These are phyloP conservation scores for Amblyteles armatorius DNA, from an alignment of 2,888 invertebrate genomes.

Conservation along the genomic window DNA sequence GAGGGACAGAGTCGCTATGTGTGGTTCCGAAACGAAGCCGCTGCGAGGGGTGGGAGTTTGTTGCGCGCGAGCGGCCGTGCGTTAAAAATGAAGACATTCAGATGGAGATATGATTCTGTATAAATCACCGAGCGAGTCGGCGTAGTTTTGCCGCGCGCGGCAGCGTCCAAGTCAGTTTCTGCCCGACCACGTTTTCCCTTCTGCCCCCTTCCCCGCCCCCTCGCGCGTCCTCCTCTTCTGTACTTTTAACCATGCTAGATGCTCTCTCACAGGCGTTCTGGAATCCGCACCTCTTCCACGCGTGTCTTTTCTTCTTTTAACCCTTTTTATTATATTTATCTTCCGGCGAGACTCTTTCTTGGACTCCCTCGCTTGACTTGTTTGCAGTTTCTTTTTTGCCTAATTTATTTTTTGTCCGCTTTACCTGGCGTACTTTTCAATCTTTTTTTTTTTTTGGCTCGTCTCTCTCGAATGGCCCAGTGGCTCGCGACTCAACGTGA, in stretches of 20 bases:
- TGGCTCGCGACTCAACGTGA: slow-evolving; percentile 27
- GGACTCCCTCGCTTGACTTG: slow-evolving; percentile 29
- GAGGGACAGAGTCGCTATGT: slow-evolving; percentile 40
- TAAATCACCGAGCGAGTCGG: slow-evolving; percentile 79
- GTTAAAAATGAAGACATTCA: slow-evolving; percentile 84
- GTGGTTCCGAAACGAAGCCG: slow-evolving; percentile 64
- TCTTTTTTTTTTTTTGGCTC: background rate
- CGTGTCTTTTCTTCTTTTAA: slow-evolving; percentile 24
- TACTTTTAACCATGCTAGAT: slow-evolving; percentile 40
- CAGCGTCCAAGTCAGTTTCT: slow-evolving; percentile 60
- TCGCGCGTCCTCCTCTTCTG: background rate
- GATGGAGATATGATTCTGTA: slow-evolving; percentile 83
- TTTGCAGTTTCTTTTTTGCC: slow-evolving; percentile 1
- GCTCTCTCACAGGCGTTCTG: slow-evolving; percentile 40
- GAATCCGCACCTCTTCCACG: slow-evolving; percentile 55
- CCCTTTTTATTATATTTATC: slow-evolving; percentile 17
- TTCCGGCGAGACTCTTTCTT: slow-evolving; percentile 26
- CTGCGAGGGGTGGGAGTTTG: slow-evolving; percentile 24
- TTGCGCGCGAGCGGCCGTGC: slow-evolving; percentile 73
- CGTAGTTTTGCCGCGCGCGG: slow-evolving; percentile 56
- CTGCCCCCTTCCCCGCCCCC: background rate
- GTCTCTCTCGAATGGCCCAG: slow-evolving; percentile 9
- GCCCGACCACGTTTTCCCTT: slow-evolving; percentile 65
- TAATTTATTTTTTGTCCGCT: slow-evolving; percentile 15
- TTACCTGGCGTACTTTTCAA: slow-evolving; percentile 6